phyloP scores from a whole-genome alignment of 2,797 vertebrate species.

The Channa striata region DNA sequence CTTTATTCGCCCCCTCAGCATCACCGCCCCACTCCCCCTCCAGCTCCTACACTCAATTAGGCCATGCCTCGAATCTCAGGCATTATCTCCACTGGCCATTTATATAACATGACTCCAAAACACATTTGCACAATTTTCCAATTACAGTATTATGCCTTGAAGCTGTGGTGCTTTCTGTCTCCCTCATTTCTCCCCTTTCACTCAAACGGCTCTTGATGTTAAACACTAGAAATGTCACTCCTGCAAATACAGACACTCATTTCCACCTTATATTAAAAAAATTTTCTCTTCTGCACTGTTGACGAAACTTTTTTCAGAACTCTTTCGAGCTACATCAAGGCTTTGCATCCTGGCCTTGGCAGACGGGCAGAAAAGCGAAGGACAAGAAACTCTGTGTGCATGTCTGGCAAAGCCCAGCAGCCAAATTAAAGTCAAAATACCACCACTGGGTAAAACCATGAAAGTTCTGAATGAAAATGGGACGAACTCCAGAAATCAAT shows the following conservation, averaged over 20 bases:
- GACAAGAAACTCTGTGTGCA: not conserved
- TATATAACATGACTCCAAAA: conserved; percentile 83
- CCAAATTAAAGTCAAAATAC: conserved; percentile 22
- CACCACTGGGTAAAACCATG: not conserved
- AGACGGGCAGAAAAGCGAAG: conserved; percentile 36
- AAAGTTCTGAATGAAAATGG: not conserved
- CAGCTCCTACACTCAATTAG: conserved; percentile 79
- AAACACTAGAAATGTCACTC: conserved; percentile 68
- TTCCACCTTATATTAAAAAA: conserved; percentile 46
- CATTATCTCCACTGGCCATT: conserved; percentile 81
- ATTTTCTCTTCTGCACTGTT: conserved; percentile 25
- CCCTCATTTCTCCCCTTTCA: conserved; percentile 69
- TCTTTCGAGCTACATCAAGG: conserved; percentile 28
- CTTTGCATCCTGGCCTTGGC: conserved; percentile 12
- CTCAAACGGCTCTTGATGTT: conserved; percentile 75
- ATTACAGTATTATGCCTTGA: conserved; percentile 81
- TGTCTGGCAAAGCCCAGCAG: conserved; percentile 7
- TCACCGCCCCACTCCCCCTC: conserved; percentile 64
- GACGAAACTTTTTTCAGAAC: conserved; percentile 28
- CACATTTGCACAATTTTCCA: conserved; percentile 83
- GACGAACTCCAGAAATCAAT: not conserved
- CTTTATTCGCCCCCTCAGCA: conserved; percentile 65
- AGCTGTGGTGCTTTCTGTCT: conserved; percentile 72
- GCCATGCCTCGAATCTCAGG: conserved; percentile 73
- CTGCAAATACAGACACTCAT: conserved; percentile 36